Percentiles rank a stretch among this genome's conserved stretches.
Evolutionary conservation across 2,113 vertebrate species (phyloP).

Genomic region (Empidonax alnorum): DNA sequence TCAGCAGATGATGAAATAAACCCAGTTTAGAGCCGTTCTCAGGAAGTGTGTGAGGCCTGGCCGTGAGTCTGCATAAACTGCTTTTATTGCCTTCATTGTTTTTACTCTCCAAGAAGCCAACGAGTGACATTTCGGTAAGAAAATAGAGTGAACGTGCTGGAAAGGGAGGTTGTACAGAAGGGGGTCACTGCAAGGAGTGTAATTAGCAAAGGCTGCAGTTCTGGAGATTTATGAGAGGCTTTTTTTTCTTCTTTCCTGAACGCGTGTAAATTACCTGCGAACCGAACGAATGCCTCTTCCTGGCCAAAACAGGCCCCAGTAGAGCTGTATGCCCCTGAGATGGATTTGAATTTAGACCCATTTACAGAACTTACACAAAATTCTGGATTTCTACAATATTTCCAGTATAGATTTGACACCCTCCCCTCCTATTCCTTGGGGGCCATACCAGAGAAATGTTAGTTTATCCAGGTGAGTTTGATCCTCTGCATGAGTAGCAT

Average conservation of each 20-base stretch:
- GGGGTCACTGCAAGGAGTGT: conserved; percentile 47
- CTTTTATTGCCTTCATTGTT: conserved; percentile 76
- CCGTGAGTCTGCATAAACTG: conserved; percentile 71
- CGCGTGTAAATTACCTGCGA: background rate
- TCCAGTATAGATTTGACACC: background rate
- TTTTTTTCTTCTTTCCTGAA: conserved; percentile 32
- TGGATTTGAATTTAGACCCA: background rate
- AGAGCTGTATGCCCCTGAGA: background rate
- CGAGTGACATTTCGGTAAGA: conserved; percentile 77
- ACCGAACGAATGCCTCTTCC: background rate
- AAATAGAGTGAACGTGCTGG: conserved; percentile 75
- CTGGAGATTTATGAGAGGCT: conserved; percentile 28
- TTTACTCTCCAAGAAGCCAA: conserved; percentile 75
- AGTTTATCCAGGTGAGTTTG: background rate
- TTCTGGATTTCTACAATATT: background rate
- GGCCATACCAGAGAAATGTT: background rate
- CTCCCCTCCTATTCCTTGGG: background rate
- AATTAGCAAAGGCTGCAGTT: conserved; percentile 45
- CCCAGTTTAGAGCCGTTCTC: conserved; percentile 32
- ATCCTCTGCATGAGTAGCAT: background rate
- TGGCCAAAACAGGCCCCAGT: background rate
- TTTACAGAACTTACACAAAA: background rate
- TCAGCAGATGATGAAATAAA: conserved; percentile 76
- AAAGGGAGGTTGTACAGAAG: conserved; percentile 60
- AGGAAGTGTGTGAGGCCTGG: conserved; percentile 42